Conservation (phyloP, 2,888 invertebrate species). For the Priocnemis perturbator region DNA sequence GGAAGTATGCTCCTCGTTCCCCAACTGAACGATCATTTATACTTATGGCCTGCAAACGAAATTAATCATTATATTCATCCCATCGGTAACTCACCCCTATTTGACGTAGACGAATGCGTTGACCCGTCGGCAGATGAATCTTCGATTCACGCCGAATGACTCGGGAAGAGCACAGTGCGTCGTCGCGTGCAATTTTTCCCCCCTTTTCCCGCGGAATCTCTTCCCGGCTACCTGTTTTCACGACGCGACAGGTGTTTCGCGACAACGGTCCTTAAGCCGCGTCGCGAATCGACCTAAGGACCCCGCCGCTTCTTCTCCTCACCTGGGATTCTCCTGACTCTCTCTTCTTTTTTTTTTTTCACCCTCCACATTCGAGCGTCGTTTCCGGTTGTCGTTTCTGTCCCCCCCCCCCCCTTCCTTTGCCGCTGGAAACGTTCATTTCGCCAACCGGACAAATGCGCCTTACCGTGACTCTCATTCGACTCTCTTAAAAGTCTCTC, state of each 20-base stretch:
- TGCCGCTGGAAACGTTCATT: slow-evolving; percentile 3
- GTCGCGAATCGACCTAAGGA: slow-evolving; percentile 48
- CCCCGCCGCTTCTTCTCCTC: slow-evolving; percentile 18
- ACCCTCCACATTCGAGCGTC: slow-evolving; percentile 18
- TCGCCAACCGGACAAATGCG: slow-evolving; percentile 33
- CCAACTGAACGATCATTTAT: no score
- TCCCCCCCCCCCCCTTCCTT: slow-evolving; percentile 11
- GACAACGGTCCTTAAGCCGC: slow-evolving; percentile 33
- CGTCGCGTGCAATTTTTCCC: neutral
- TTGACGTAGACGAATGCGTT: no score
- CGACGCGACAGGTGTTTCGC: slow-evolving; percentile 47
- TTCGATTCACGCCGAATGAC: slow-evolving; percentile 3
- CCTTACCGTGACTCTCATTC: slow-evolving; percentile 27
- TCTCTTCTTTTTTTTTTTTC: slow-evolving; percentile 30
- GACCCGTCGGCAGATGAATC: neutral
- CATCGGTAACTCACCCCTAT: no score
- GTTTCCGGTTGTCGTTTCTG: slow-evolving; percentile 41
- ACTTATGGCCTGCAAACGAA: no score
- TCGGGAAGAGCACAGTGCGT: neutral
- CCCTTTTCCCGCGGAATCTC: neutral
- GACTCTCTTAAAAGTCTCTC: slow-evolving; percentile 16
- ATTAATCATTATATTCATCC: no score
- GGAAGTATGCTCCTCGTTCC: no score
- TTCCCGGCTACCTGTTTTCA: neutral
- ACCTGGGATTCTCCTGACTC: neutral